A percentile compares a stretch with the other conserved stretches of the same genome.
These are phyloP conservation scores for Colossoma macropomum DNA, from an alignment of 2,113 vertebrate genomes.

Conservation along the genomic window DNA sequence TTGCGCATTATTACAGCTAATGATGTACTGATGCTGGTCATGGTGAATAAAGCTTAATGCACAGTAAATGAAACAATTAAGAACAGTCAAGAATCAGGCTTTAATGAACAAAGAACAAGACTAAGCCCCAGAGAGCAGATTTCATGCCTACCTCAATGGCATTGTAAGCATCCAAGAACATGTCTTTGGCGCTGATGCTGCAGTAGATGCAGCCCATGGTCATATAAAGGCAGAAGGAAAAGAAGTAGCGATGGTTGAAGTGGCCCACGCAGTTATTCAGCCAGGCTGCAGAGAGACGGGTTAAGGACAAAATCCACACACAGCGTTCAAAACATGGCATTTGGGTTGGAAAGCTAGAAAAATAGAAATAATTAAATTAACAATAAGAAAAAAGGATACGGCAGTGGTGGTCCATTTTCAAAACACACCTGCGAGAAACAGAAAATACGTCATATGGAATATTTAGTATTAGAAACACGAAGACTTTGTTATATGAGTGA, in stretches of 20 bases:
- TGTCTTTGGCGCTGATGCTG: conserved; percentile 88
- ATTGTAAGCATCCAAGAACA: conserved; percentile 90
- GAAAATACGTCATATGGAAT: conserved; percentile 31
- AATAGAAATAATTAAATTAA: neutral
- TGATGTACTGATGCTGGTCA: no score
- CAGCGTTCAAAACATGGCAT: neutral
- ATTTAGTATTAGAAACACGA: neutral
- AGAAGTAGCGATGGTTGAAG: conserved; percentile 98
- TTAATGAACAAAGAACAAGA: no score
- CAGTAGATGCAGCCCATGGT: conserved; percentile 96
- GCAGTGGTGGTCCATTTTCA: conserved; percentile 99
- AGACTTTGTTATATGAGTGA: no score
- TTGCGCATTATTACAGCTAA: no score
- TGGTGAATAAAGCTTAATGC: no score
- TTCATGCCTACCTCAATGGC: conserved; percentile 84
- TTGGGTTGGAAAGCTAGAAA: no score
- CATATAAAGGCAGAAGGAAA: conserved; percentile 97
- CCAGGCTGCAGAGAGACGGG: conserved; percentile 83
- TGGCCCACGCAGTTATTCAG: conserved; percentile 98
- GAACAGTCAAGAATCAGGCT: no score
- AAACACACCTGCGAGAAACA: conserved; percentile 84
- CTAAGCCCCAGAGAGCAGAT: no score
- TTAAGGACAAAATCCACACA: conserved; percentile 60
- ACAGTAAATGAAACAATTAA: no score
- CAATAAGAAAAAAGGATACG: conserved; percentile 88